Base-by-base conservation (phyloP, 2,113 vertebrate genomes). In the Baryphthengus martii region DNA sequence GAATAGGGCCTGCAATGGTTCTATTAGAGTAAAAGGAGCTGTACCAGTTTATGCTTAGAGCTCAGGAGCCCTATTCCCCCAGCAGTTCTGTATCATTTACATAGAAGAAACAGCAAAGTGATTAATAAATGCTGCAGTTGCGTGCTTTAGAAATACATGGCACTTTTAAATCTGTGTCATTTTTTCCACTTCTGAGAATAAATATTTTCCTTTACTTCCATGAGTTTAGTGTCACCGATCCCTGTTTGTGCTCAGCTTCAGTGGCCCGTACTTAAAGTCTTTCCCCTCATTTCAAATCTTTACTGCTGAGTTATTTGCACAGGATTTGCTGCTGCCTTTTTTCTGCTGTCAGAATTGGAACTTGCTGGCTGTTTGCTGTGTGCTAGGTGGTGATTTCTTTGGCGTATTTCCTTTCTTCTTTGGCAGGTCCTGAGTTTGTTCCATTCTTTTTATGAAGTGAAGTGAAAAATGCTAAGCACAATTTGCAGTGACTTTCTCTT, bases 401-500 rank as follows among this genome's bases (percentile, higher is more conserved):
- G 88, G 85, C 62, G 2, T 65, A 70, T 86, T 88, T 92, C 50
- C 62, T 84, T 77, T 77, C 59, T 88, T 66, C 26, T 62, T 93
- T 96, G 92, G 88, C 90, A 87, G 39, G 18, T 62, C 72, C 61
- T 59, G 65, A 89, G 39, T 86, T 81, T 59, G 31, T 90, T 94
- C 76, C 85, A 87, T 94, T 89, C 42, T 72, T 85, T 75, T 91
- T 94, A 89, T 87, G 77, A 87, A 91, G 49, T 56, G 39, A 61
- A 94, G 52, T 59, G 37, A 59, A 93, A 93, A 92, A 85, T 53
- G 26, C 68, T 56, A 84, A 74, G 84, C 52, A 72, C 81, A 93
- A 82, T 94, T 94, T 72, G 47, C 72, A 66, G 63, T 59, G 35
- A 52, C 71, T 89, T 88, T 68, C 62, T 29, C 59, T 92, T 92